A percentile compares a stretch with the other conserved stretches of the same genome.
These are phyloP conservation scores for Galaxias olidus DNA, from an alignment of 2,797 vertebrate species.

Conservation along the genomic window DNA sequence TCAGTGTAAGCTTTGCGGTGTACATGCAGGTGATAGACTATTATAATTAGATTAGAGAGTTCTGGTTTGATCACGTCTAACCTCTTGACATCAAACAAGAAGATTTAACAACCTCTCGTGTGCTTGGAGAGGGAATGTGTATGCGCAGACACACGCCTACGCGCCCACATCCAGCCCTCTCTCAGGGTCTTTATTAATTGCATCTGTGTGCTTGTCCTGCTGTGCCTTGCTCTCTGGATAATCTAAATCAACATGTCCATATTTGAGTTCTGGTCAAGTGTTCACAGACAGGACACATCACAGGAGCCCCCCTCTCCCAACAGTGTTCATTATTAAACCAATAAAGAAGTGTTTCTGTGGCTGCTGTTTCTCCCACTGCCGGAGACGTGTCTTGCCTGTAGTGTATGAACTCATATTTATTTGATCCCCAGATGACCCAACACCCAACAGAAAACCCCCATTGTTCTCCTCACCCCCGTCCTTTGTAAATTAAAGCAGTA, in stretches of 20 bases:
- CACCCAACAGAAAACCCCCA: slow-evolving; percentile 55
- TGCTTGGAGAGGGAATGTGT: not conserved
- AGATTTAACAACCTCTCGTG: slow-evolving; percentile 3
- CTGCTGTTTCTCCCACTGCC: slow-evolving; percentile 14
- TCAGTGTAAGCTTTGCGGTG: too few relatives aligned
- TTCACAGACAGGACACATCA: slow-evolving; percentile 44
- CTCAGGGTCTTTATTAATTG: slow-evolving; percentile 61
- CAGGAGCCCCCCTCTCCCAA: slow-evolving; percentile 46
- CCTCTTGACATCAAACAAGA: slow-evolving; percentile 35
- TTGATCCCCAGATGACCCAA: slow-evolving; percentile 58
- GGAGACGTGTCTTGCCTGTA: slow-evolving; percentile 32
- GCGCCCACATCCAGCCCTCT: slow-evolving; percentile 13
- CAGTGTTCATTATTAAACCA: slow-evolving; percentile 66
- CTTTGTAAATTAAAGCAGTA: slow-evolving; percentile 71
- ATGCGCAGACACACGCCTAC: not conserved
- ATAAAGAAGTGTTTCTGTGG: slow-evolving; percentile 53
- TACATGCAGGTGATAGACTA: too few relatives aligned
- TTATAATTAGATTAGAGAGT: slow-evolving; percentile 37
- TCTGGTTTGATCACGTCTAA: slow-evolving; percentile 25
- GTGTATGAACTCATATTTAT: slow-evolving; percentile 61
- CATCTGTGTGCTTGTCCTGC: slow-evolving; percentile 50
- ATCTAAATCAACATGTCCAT: slow-evolving; percentile 50
- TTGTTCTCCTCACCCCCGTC: slow-evolving; percentile 48
- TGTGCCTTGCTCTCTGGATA: slow-evolving; percentile 47
- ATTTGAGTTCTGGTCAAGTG: slow-evolving; percentile 56